Evolutionary conservation across 2,888 invertebrate genomes (phyloP).

Genomic region (Eupeodes latifasciatus): DNA sequence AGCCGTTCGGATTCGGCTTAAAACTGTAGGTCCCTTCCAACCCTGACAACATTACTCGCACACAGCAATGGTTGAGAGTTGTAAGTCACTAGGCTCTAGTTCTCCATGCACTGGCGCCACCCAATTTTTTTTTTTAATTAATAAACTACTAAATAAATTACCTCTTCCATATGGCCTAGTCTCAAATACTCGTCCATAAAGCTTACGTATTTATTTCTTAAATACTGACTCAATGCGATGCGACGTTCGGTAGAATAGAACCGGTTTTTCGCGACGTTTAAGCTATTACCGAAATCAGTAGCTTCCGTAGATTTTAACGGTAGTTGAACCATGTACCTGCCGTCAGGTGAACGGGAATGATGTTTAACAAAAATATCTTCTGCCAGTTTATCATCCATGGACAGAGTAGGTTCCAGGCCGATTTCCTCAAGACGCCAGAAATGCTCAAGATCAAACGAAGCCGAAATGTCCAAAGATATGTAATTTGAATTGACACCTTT

Average conservation of each 20-base stretch:
- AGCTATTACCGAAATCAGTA: constrained; percentile 9
- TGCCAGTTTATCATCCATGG: background rate
- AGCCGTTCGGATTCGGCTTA: too few species aligned
- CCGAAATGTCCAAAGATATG: constrained; percentile 13
- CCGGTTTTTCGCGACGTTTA: constrained; percentile 13
- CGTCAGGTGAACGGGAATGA: constrained; percentile 29
- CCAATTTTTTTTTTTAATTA: too few species aligned
- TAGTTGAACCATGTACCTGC: constrained; percentile 13
- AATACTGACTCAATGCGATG: background rate
- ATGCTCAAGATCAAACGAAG: constrained; percentile 37
- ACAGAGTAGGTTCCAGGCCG: background rate
- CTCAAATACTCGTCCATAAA: constrained; percentile 41
- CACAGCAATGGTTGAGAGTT: too few species aligned
- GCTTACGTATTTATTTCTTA: constrained; percentile 19
- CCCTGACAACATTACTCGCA: too few species aligned
- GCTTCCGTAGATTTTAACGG: background rate
- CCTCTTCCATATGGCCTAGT: constrained; percentile 41
- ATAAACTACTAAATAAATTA: too few species aligned
- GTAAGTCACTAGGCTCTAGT: too few species aligned
- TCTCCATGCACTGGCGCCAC: too few species aligned
- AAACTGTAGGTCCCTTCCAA: too few species aligned
- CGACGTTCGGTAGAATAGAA: constrained; percentile 28
- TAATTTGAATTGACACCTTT: background rate
- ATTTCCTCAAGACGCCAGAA: constrained; percentile 53
- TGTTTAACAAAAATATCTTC: constrained; percentile 30